Conservation (phyloP, 2,888 invertebrate species). For the Heteromurus nitidus region DNA sequence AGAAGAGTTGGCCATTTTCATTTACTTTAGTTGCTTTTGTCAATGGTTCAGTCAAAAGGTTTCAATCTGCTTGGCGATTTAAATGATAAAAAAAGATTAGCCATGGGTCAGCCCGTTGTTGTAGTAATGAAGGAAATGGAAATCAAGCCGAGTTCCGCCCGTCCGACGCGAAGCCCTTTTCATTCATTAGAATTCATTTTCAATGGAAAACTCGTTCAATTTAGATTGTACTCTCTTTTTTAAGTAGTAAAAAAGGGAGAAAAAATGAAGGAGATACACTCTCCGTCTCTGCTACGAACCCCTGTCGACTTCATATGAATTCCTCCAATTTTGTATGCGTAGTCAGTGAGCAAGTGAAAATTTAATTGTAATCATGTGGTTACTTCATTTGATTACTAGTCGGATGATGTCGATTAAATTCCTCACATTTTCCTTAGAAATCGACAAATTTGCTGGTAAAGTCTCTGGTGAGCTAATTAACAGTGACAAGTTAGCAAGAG, state of each 20-base stretch:
- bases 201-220: conserved; percentile 39
- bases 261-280: no score
- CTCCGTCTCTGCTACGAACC: no score
- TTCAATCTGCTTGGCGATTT: background rate
- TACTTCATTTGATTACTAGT: no score
- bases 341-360: background rate
- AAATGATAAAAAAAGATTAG: background rate
- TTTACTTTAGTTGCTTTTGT: no score
- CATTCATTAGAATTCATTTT: conserved; percentile 48
- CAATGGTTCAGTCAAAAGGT: background rate
- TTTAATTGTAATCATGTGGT: background rate
- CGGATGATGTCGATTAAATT: conserved; percentile 12
- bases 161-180: conserved; percentile 29
- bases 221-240: no score
- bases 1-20: no score
- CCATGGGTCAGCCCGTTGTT: background rate
- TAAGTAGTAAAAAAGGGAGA: no score
- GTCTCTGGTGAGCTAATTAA: conserved; percentile 29
- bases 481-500: conserved; percentile 13
- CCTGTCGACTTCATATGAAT: no score
- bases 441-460: conserved; percentile 37
- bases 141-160: conserved; percentile 48
- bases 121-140: conserved; percentile 44
- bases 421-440: conserved; percentile 4
- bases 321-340: no score